phyloP scores from a whole-genome alignment of 1,140 invertebrate genomes.

The Procambarus clarkii region DNA sequence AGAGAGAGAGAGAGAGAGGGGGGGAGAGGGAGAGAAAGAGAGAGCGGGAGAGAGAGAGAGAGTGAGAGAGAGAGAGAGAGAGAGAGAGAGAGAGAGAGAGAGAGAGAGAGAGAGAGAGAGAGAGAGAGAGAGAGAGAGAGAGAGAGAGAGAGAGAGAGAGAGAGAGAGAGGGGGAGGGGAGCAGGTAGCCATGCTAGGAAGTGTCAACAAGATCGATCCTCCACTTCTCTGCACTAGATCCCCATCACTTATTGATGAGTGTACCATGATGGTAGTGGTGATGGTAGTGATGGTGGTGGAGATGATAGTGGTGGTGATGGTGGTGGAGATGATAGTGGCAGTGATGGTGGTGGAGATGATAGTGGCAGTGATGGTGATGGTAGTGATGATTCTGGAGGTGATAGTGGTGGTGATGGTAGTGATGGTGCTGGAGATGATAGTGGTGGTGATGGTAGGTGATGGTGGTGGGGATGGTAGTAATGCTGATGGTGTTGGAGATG shows the following conservation, averaged over 20 bases:
- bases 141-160: conserved; percentile 26
- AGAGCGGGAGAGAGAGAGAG: no score
- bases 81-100: neutral
- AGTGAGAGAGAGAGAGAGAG: no score
- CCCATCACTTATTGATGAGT: neutral
- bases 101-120: conserved; percentile 2
- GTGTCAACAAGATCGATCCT: neutral
- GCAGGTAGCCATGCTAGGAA: neutral
- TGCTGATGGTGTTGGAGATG: no score
- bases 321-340: neutral
- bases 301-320: no score
- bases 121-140: conserved; percentile 26
- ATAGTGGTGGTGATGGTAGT: neutral
- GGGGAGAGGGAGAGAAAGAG: no score
- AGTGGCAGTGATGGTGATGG: neutral
- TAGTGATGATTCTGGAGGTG: neutral
- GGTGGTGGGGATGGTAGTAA: no score
- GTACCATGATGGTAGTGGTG: neutral
- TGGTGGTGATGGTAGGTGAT: neutral
- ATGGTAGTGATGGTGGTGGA: neutral
- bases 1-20: no score
- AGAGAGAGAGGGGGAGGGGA: conserved; percentile 10
- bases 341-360: neutral
- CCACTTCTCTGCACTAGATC: neutral
- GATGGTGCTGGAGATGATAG: neutral